Conservation (phyloP, 2,797 vertebrate species). For the Anniella stebbinsi region DNA sequence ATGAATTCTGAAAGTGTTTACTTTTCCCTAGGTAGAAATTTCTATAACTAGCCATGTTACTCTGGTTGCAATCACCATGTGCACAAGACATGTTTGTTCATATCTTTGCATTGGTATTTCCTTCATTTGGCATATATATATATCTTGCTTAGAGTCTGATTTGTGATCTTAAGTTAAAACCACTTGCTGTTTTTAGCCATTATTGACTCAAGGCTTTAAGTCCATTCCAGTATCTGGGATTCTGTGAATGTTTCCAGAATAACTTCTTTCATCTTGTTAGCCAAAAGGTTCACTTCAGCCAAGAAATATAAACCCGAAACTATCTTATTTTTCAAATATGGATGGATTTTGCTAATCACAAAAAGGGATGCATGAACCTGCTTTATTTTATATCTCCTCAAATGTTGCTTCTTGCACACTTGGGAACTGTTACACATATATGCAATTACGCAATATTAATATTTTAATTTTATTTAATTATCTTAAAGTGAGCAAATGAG, state of each 20-base stretch:
- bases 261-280: slow-evolving; percentile 18
- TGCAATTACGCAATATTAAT: not conserved
- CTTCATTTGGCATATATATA: not conserved
- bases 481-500: not conserved
- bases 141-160: slow-evolving; percentile 2
- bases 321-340: not conserved
- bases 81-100: not conserved
- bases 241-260: slow-evolving; percentile 28
- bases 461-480: not conserved
- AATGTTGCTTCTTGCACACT: not conserved
- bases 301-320: slow-evolving; percentile 15
- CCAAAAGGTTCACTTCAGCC: slow-evolving; percentile 2
- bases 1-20: slow-evolving; percentile 5
- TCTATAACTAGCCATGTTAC: not conserved
- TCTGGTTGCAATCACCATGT: not conserved
- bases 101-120: not conserved
- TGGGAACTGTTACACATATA: not conserved
- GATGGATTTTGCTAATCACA: not conserved
- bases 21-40: not conserved
- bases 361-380: not conserved
- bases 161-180: not conserved
- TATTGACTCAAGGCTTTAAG: slow-evolving; percentile 31
- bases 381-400: not conserved
- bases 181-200: slow-evolving; percentile 19
- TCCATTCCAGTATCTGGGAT: slow-evolving; percentile 14